Evolutionary conservation across 1,140 invertebrate species (phyloP).

Genomic region (Steinernema khuongi): DNA sequence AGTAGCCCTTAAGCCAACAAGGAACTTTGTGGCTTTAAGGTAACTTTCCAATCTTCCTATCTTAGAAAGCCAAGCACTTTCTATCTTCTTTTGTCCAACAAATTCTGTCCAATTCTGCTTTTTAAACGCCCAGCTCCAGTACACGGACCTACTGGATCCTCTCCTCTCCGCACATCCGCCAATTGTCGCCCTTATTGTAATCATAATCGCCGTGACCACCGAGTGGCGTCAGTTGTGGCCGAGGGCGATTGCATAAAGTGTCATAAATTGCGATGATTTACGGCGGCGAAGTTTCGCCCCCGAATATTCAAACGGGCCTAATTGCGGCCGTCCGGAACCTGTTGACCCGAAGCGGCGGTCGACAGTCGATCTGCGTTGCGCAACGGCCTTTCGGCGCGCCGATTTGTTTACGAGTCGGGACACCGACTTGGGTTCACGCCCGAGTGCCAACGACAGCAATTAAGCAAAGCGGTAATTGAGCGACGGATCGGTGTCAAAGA

Average conservation of each 20-base stretch:
- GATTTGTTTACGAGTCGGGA: conserved; percentile 14
- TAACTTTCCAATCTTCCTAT: too few species aligned
- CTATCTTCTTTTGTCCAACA: too few species aligned
- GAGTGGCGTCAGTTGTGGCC: neutral
- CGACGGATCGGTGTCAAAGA: neutral
- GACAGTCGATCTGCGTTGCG: conserved; percentile 7
- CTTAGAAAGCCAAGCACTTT: too few species aligned
- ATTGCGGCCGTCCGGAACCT: neutral
- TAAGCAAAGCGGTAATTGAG: neutral
- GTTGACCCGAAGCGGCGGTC: conserved; percentile 14
- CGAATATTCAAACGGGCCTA: conserved; percentile 1
- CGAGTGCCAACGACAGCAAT: conserved; percentile 12
- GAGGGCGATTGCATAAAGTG: conserved; percentile 14
- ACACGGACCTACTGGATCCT: too few species aligned
- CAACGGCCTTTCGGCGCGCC: neutral
- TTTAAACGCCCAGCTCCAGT: too few species aligned
- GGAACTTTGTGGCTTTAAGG: too few species aligned
- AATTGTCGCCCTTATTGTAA: neutral
- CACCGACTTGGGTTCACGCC: conserved; percentile 6
- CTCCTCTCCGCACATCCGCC: neutral
- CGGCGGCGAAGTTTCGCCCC: neutral
- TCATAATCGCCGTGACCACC: conserved; percentile 4
- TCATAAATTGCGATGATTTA: conserved; percentile 13
- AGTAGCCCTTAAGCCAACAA: too few species aligned
- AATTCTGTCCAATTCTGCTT: too few species aligned